phyloP scores from a whole-genome alignment of 2,888 invertebrate species.

The Euclidia mi region DNA sequence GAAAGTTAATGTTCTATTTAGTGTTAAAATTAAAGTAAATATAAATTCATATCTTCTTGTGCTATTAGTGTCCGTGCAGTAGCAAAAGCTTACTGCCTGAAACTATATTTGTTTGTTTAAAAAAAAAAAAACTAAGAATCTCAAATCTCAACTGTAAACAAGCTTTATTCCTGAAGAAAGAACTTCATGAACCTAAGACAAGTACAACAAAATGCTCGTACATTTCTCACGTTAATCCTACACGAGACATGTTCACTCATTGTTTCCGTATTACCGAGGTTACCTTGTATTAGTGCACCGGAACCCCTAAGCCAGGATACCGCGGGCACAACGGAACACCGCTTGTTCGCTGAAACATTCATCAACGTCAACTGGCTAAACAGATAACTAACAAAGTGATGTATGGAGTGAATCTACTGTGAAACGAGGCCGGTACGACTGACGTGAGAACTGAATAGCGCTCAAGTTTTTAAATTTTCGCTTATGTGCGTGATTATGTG shows the following conservation, averaged over 20 bases:
- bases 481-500: background rate
- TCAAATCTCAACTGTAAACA: too few species aligned
- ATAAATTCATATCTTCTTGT: too few species aligned
- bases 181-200: background rate
- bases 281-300: constrained; percentile 61
- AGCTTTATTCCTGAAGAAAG: constrained; percentile 30
- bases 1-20: too few species aligned
- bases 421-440: constrained; percentile 66
- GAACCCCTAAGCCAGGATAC: constrained; percentile 57
- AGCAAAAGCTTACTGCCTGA: too few species aligned
- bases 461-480: constrained; percentile 43
- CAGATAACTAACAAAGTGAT: constrained; percentile 83
- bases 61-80: too few species aligned
- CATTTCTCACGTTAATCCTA: constrained; percentile 51
- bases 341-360: constrained; percentile 73
- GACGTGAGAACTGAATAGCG: constrained; percentile 54
- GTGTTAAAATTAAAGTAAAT: too few species aligned
- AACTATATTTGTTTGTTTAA: too few species aligned
- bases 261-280: constrained; percentile 55
- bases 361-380: constrained; percentile 79
- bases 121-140: too few species aligned
- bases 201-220: constrained; percentile 27
- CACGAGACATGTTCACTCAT: constrained; percentile 57
- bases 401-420: constrained; percentile 78
- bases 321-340: constrained; percentile 56